Evolutionary conservation across 2,888 invertebrate species (phyloP), one percentile per base, ranked within the genome.

Genomic region (Macrosiphum euphorbiae): DNA sequence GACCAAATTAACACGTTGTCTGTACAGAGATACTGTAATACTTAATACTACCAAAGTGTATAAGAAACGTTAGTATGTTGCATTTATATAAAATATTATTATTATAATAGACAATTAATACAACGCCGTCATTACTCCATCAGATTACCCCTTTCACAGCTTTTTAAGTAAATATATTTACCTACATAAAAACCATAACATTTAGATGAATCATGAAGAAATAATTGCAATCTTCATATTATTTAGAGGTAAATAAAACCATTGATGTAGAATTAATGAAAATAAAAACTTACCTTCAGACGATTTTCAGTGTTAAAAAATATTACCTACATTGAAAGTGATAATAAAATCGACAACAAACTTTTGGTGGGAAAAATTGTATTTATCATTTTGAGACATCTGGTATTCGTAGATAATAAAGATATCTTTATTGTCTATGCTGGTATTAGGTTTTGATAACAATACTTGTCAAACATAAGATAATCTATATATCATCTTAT

Each of bases 231-330:
- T 47, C 86, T 16, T 86, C 44, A 13, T 47, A 28, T 4, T 44
- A 47, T 86, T 47, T 47, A 47, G 47, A 47, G 11, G 13, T 44
- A 85, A 85, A 85, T 85, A 44, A 10, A 85, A 86, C 44, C 28
- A 28, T 86, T 28, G 24, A 86, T 28, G 44, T 44, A 44, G 44
- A 44, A 44, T n/a, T n/a, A n/a, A 44, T 3, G 4, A 44, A 86
- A 52, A 87, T 52, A 20, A 87, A 87, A 87, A 87, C 52, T 87
- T 52, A 87, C 52, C n/a, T 87, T 87, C 4, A 87, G 87, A 87
- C 24, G 35, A 52, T 87, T 52, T 52, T 87, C 20, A 52, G 35
- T 52, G 35, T 52, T 28, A 16, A 87, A 87, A 87, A 87, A 52
- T 87, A 87, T 52, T 35, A 52, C 5, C 50, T n/a, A 52, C 5